Evolutionary conservation across 2,888 invertebrate genomes (phyloP), one percentile per base, ranked within the genome.

Genomic region (Argyresthia albistria): DNA sequence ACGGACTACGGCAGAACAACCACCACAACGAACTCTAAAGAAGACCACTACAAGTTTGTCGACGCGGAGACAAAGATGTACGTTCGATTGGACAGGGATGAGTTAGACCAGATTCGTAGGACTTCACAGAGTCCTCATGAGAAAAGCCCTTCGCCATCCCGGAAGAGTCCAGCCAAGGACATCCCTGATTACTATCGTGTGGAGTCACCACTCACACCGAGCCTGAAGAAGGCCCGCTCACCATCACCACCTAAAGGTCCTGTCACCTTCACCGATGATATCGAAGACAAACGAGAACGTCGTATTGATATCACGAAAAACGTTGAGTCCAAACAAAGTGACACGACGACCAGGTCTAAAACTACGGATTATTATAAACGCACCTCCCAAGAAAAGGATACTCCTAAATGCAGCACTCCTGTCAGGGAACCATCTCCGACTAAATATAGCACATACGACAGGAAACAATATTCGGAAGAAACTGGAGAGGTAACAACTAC

Each of bases 41-140:
- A 80, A 60, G 76, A 82, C 52, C 75, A 81, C 55, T 78, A 80
- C 52, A 78, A 68, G 58, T 81, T 81, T 56, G 70, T 83, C 49
- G 80, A 81, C 43, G 83, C 81, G 61, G 82, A 84, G 71, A 81
- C 80, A 42, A 83, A 83, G 67, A 70, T 71, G 67, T 76, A 76
- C 51, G 69, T 72, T 35, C 69, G 62, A 9, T 62, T 52, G 48
- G 64, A 71, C 49, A 65, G 62, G 56, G 60, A 60, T 53, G 57
- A 67, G 3, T 3, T n/a, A n/a, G 39, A 39, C 39, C 25, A 25
- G 25, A 39, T 39, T n/a, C 39, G 39, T 8, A n/a, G 39, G 10
- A 39, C 3, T n/a, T 39, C 39, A 1, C n/a, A 9, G 10, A 39
- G 57, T 45, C 57, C 60, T 36, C 46, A 53, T 1, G 46, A 50